Base-by-base conservation (phyloP, 1,140 invertebrate genomes). In the Drosophila tropicalis region DNA sequence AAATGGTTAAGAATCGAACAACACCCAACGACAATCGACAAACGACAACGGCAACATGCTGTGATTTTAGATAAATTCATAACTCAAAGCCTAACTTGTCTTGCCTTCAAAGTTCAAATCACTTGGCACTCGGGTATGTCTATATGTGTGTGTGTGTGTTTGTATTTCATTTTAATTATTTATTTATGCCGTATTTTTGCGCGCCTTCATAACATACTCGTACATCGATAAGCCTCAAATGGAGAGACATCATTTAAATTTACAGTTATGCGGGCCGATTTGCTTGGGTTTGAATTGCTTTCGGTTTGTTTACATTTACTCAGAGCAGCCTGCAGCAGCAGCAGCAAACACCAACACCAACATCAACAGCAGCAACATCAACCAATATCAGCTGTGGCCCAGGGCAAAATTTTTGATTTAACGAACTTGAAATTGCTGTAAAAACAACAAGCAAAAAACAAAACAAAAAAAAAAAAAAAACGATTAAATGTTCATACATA, bases 81-180 rank as follows among this genome's bases (percentile, higher is more conserved):
- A 86, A 83, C 83, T 86, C 76, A 79, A 79, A 73, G 44, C 79
- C 67, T 81, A 69, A 89, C 84, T 90, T 87, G 82, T 87, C 82
- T 90, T 87, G 87, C 87, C 87, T 90, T 90, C 87, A 90, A 89
- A 90, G 87, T 90, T 90, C 87, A 90, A 90, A 90, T 90, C 76
- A 90, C 76, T 89, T 89, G 76, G 72, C 68, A 67, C 66, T 73
- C 62, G 36, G 57, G 17, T 72, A 44, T 51, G 29, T 67, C 29
- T 68, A 44, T 67, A 41, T 74, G 56, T 70, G n/a, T n/a, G n/a
- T n/a, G n/a, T n/a, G 41, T 54, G 63, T 58, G 66, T 40, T 39
- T 55, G 62, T 70, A 41, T 78, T 85, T 81, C 40, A 79, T 83
- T 72, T 80, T 87, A 89, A 83, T 87, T 87, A 87, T 89, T 87